Evolutionary conservation across 1,140 invertebrate species (phyloP), one percentile per base, ranked within the genome.

Genomic region (Micrasema longulum): DNA sequence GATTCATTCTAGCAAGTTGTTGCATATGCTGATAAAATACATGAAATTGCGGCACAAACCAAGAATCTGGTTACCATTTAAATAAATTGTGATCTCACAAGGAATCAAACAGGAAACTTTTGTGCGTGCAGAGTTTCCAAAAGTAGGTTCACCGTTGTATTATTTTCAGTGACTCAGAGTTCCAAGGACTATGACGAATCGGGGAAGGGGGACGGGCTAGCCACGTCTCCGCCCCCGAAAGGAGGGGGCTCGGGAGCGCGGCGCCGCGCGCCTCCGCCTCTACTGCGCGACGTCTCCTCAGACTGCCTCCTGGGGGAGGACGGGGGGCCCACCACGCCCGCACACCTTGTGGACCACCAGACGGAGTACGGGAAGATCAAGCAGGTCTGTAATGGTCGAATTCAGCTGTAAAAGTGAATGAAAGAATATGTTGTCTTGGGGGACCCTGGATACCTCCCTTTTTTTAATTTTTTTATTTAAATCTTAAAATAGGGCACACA

Each of bases 281-380:
- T 85, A 11, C 81, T 83, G 31, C 77, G 84, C 0, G 84, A 85
- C 73, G 77, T 80, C 7, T 85, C 84, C 0, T 74, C 84, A 2
- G 84, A 85, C 72, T 84, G 83, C 48, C 81, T 85, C 1, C 75
- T 84, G 41, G 84, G 84, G 43, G n/a, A n/a, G n/a, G 83, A 80
- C 0, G 81, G 81, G 2, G 47, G 45, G 36, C 57, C 77, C 77
- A n/a, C n/a, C n/a, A 64, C 78, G 6, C 16, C 48, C 10, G 18
- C 55, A 35, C 75, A 76, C 50, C 82, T 81, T 47, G 77, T 81
- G 47, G 84, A 84, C 50, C 82, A 84, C 63, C 77, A 79, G 60
- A 81, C 80, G 53, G 84, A 85, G 57, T 85, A 85, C 66, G 79
- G 80, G 71, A 85, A 85, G 65, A 83, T 85, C 47, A 85, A 85